These are phyloP conservation scores for Apeira syringaria DNA, from an alignment of 2,888 invertebrate species.

Conservation along the genomic window DNA sequence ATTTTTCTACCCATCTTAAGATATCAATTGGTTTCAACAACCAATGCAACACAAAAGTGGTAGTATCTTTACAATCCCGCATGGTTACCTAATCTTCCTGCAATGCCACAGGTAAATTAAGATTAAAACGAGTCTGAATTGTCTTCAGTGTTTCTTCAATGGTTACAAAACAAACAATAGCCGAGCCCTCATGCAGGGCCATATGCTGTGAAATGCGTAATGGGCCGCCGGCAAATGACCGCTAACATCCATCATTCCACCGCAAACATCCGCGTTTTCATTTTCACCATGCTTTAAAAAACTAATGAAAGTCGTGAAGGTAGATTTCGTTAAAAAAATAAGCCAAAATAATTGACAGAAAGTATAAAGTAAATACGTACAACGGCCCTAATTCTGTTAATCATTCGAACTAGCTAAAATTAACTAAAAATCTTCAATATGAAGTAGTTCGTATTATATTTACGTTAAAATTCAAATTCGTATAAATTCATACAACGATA, in stretches of 20 bases:
- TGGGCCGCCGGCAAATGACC: conserved; percentile 68
- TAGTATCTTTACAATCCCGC: not conserved
- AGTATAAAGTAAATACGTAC: no score
- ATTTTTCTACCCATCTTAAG: no score
- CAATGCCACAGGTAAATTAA: conserved; percentile 10
- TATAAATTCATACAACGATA: no score
- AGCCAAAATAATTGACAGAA: no score
- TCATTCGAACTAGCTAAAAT: no score
- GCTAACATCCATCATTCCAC: conserved; percentile 67
- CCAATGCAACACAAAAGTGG: conserved; percentile 33
- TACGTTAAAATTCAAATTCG: no score
- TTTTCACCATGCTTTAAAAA: conserved; percentile 54
- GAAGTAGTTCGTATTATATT: no score
- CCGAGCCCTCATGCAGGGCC: conserved; percentile 51
- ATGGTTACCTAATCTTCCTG: not conserved
- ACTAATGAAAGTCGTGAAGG: conserved; percentile 20
- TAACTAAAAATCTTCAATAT: no score
- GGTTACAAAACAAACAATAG: conserved; percentile 58
- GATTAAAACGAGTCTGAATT: conserved; percentile 7
- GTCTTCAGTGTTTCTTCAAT: conserved; percentile 9
- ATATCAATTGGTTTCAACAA: no score
- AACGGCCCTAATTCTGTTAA: no score
- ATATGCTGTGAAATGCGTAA: conserved; percentile 70
- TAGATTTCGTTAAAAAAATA: conserved; percentile 26
- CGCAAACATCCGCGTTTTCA: conserved; percentile 63